Evolutionary conservation across 2,113 vertebrate genomes (phyloP).

Genomic region (Gobio gobio): DNA sequence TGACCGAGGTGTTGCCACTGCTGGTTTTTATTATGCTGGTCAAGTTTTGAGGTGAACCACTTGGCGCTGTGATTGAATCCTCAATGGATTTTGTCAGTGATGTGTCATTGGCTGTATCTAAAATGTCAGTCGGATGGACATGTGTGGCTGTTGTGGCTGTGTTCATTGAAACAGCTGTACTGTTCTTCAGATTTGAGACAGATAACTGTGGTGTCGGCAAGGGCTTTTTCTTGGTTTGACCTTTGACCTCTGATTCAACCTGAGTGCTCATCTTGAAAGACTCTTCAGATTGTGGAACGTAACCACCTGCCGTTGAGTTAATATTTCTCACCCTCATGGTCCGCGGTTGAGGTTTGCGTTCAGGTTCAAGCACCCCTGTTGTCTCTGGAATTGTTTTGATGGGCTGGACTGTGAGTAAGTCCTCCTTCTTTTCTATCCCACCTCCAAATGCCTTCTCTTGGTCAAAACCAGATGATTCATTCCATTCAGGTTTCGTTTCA

Average conservation of each 20-base stretch:
- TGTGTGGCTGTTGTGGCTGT: background rate
- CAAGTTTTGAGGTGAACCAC: conserved; percentile 3
- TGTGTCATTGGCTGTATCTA: background rate
- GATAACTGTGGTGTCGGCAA: background rate
- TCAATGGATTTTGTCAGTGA: background rate
- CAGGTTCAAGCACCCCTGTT: background rate
- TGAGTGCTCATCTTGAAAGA: background rate
- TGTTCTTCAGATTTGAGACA: background rate
- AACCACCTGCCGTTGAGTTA: background rate
- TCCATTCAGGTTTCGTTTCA: background rate
- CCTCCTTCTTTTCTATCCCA: background rate
- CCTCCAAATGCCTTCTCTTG: background rate
- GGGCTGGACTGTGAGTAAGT: background rate
- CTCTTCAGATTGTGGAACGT: background rate
- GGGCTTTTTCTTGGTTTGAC: background rate
- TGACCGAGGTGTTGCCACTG: background rate
- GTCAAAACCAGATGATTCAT: background rate
- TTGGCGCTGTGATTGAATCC: background rate
- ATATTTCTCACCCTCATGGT: background rate
- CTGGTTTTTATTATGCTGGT: conserved; percentile 6
- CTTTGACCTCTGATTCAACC: conserved; percentile 8
- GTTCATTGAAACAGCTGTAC: background rate
- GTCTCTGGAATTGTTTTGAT: background rate
- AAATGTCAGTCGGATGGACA: background rate
- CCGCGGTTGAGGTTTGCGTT: background rate